Evolutionary conservation across 2,888 invertebrate species (phyloP), one percentile per base, ranked within the genome.

Genomic region (Heteromyza rotundicornis): DNA sequence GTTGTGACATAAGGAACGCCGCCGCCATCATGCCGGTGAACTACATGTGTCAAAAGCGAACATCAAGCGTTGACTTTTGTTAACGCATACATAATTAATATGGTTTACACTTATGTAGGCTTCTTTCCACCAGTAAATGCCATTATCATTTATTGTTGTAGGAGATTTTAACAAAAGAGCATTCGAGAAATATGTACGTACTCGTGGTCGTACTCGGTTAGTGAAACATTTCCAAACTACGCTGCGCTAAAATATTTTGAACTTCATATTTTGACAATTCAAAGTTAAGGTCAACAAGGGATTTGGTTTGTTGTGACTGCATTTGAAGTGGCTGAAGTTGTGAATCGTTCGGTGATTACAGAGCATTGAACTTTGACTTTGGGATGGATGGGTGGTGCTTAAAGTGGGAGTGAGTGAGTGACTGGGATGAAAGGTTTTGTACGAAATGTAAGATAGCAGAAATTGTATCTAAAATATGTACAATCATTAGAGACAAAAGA

Each of bases 231-330:
- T 40, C 7, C 12, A 32, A 32, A 5, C 5, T 32, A 32, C 5
- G 32, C 32, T 8, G 40, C 40, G 40, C 2, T 40, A n/a, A n/a
- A 40, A 40, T 14, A 40, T 14, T 32, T 32, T 40, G 27, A 40
- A 40, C 40, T n/a, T 40, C 57, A 35, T 51, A 32, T 74, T 74
- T 74, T 71, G 74, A 74, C 74, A 74, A 74, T 74, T 74, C 74
- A 74, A 74, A 74, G 74, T 74, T 74, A 74, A 74, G 74, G 74
- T 74, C 74, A 73, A 74, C 73, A 71, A 72, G 74, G 74, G 74
- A 72, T 74, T 73, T n/a, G 3, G 40, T n/a, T 40, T 27, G 27
- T 27, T 27, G 27, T 10, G 27, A 10, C 27, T 27, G 40, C 40
- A 14, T 40, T 40, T 40, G 40, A 14, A n/a, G 40, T 40, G 40